Evolutionary conservation across 2,888 invertebrate species (phyloP).

Genomic region (Apodemia zela): DNA sequence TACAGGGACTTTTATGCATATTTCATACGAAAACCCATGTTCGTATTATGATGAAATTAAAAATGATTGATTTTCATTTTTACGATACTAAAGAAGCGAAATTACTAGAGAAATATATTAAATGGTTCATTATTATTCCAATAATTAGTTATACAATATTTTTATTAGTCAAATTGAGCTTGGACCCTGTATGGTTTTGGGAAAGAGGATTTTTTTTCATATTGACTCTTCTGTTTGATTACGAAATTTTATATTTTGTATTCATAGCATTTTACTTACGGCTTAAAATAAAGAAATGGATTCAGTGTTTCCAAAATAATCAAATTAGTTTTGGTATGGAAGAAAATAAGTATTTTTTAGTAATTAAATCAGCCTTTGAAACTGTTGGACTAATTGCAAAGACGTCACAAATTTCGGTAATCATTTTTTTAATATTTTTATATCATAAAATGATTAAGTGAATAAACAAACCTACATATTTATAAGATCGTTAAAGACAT

Average conservation of each 20-base stretch:
- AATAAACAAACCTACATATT: no score
- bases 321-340: not conserved
- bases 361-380: not conserved
- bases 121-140: not conserved
- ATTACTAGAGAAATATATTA: not conserved
- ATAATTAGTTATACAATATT: not conserved
- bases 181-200: not conserved
- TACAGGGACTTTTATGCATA: not conserved
- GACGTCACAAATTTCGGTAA: not conserved
- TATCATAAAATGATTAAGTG: no score
- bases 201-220: not conserved
- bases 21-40: not conserved
- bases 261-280: not conserved
- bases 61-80: not conserved
- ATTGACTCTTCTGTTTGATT: not conserved
- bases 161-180: not conserved
- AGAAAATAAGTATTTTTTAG: not conserved
- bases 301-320: not conserved
- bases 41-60: not conserved
- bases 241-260: constrained; percentile 1
- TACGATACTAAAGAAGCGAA: not conserved
- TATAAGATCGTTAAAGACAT: no score
- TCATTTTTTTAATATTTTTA: not conserved
- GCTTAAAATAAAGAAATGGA: not conserved
- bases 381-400: not conserved